These are phyloP conservation scores for Cistogaster globosa DNA, from an alignment of 2,888 invertebrate genomes.

Conservation along the genomic window DNA sequence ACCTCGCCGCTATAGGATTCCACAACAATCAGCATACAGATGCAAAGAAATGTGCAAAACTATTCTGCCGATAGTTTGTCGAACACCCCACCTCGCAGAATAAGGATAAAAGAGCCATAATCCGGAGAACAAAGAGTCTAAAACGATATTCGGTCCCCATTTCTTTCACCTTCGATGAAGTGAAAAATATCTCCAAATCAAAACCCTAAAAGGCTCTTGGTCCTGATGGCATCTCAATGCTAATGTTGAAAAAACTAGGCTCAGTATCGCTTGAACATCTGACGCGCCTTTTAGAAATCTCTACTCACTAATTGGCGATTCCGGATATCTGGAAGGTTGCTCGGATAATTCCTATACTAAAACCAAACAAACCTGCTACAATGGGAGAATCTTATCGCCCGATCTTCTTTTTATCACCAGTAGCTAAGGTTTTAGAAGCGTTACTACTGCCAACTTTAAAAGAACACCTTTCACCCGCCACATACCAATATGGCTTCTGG, in stretches of 20 bases:
- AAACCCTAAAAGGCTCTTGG: neutral
- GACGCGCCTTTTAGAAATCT: no score
- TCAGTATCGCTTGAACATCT: no score
- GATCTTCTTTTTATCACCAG: neutral
- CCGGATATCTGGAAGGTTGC: neutral
- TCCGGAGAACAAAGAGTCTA: neutral
- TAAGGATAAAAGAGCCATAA: neutral
- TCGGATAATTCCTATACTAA: neutral
- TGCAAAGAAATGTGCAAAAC: neutral
- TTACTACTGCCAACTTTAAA: neutral
- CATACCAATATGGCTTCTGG: neutral
- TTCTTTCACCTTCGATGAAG: neutral
- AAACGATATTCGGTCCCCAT: neutral
- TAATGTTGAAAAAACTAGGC: neutral
- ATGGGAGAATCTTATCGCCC: neutral
- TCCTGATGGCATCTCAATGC: neutral
- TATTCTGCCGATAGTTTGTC: neutral
- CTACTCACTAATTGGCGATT: neutral
- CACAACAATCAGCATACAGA: neutral
- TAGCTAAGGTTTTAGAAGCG: no score
- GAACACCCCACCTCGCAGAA: neutral
- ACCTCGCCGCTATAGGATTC: neutral
- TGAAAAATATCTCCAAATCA: neutral
- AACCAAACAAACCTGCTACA: neutral
- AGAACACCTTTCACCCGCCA: neutral